These are phyloP conservation scores for Thalassoma bifasciatum DNA, from an alignment of 2,113 vertebrate genomes.

Conservation along the genomic window DNA sequence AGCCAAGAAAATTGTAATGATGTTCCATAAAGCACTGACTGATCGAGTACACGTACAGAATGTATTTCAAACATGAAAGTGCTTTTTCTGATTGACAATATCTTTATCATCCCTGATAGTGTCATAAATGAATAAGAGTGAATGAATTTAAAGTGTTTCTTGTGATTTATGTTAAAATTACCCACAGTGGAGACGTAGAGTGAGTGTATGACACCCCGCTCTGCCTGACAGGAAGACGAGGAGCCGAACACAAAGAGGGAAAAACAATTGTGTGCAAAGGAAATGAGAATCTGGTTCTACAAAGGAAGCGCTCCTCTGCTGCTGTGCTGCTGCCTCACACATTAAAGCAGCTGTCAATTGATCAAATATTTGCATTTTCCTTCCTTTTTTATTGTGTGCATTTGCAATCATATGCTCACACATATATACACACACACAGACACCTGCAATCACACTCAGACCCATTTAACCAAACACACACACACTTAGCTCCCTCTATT, in stretches of 20 bases:
- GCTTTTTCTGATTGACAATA: not conserved
- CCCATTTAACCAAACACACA: slow-evolving; percentile 1
- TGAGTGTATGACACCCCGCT: not conserved
- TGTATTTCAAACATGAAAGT: not conserved
- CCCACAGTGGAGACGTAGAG: slow-evolving; percentile 2
- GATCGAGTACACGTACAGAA: not conserved
- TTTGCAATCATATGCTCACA: slow-evolving; percentile 8
- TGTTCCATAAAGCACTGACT: not conserved
- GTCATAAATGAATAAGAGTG: not conserved
- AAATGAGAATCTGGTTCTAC: slow-evolving; percentile 62
- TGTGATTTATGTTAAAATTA: slow-evolving; percentile 20
- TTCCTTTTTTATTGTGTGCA: slow-evolving; percentile 41
- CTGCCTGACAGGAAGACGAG: slow-evolving; percentile 13
- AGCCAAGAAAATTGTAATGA: not conserved
- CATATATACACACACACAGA: slow-evolving; percentile 7
- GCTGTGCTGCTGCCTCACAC: slow-evolving; percentile 44
- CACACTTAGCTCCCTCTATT: slow-evolving; percentile 60
- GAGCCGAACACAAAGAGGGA: slow-evolving; percentile 11
- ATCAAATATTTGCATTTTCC: slow-evolving; percentile 75
- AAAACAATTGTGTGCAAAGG: slow-evolving; percentile 58
- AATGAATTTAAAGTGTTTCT: not conserved
- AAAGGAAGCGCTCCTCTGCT: slow-evolving; percentile 58
- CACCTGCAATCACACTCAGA: slow-evolving; percentile 14
- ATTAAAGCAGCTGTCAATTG: slow-evolving; percentile 74
- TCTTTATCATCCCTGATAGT: not conserved